These are phyloP conservation scores for Emys orbicularis DNA, from an alignment of 2,797 vertebrate species.

Conservation along the genomic window DNA sequence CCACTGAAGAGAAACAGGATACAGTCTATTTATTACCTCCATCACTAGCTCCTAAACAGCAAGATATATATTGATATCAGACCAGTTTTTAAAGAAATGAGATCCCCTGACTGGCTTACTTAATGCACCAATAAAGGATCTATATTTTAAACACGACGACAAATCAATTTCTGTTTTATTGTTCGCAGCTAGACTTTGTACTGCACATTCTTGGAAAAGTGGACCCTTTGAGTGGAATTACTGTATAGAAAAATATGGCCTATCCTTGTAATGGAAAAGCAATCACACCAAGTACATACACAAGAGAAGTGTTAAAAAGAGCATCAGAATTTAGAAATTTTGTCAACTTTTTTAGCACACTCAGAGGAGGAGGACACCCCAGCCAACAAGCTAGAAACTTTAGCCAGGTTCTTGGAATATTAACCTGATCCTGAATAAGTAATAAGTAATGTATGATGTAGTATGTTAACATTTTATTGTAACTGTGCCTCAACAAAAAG, in stretches of 20 bases:
- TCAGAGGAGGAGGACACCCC: neutral
- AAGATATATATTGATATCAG: conserved; percentile 67
- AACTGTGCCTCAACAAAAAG: neutral
- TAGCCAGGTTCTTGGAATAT: neutral
- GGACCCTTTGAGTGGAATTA: neutral
- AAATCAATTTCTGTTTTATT: neutral
- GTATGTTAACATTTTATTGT: neutral
- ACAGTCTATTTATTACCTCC: conserved; percentile 87
- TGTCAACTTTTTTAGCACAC: neutral
- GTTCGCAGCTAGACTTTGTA: neutral
- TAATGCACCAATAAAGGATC: neutral
- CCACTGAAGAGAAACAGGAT: conserved; percentile 92
- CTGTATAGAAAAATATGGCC: neutral
- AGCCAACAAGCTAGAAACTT: neutral
- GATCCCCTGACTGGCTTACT: neutral
- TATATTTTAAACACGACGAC: neutral
- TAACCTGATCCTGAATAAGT: neutral
- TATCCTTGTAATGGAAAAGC: neutral
- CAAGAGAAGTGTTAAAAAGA: neutral
- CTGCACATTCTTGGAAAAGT: neutral
- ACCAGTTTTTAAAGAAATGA: conserved; percentile 17
- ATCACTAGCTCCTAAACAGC: conserved; percentile 79
- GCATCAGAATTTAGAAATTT: neutral
- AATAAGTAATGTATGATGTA: neutral
- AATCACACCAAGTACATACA: neutral